Evolutionary conservation across 2,797 vertebrate species (phyloP).

Genomic region (Australoheros facetus): DNA sequence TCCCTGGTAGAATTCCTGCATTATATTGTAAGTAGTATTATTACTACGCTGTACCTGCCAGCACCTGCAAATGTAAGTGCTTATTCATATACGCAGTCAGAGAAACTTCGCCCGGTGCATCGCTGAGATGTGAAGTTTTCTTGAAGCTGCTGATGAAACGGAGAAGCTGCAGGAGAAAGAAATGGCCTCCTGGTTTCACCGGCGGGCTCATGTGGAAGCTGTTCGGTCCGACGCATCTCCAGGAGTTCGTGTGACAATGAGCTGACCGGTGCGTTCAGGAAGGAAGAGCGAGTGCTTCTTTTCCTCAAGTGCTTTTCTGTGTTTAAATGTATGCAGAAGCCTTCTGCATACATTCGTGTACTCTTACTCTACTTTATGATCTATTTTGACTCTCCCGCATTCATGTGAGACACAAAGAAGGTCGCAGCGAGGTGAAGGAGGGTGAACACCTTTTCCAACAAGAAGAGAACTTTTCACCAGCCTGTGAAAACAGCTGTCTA

Average conservation of each 20-base stretch:
- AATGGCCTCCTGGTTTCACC: background rate
- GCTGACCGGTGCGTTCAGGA: conserved; percentile 1
- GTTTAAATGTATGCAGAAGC: conserved; percentile 21
- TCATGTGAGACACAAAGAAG: conserved; percentile 10
- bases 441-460: conserved; percentile 8
- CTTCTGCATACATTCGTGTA: background rate
- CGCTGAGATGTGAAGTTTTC: background rate
- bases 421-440: conserved; percentile 17
- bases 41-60: background rate
- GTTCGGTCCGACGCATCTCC: background rate
- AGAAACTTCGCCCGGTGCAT: background rate
- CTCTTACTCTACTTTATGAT: background rate
- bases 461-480: background rate
- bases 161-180: background rate
- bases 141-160: background rate
- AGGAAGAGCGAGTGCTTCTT: background rate
- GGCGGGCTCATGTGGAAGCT: background rate
- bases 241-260: conserved; percentile 8
- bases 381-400: conserved; percentile 16
- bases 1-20: background rate
- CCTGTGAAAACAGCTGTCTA: conserved; percentile 34
- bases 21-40: background rate
- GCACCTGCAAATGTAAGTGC: background rate
- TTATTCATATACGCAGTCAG: background rate
- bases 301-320: background rate